Conservation (phyloP, 2,797 vertebrate genomes). For the Squalus acanthias region DNA sequence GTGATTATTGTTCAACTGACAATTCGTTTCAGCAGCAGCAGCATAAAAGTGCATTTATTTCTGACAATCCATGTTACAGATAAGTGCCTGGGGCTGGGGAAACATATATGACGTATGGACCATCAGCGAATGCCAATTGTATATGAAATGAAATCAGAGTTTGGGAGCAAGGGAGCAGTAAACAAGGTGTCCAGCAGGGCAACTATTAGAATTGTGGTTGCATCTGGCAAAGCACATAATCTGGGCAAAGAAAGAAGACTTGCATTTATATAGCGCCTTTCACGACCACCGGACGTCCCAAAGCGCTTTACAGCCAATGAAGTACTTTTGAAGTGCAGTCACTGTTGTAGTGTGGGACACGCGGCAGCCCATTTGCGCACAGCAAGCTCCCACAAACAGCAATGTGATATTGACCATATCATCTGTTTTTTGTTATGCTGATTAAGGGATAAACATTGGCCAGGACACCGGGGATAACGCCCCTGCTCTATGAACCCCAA, state of each 20-base stretch:
- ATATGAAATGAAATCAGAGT: neutral
- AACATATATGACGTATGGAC: neutral
- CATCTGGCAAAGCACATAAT: neutral
- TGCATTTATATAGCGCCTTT: too few species aligned
- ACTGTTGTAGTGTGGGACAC: too few species aligned
- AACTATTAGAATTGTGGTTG: neutral
- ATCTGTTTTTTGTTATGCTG: too few species aligned
- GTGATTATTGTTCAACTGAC: slow-evolving; percentile 6
- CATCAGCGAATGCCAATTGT: neutral
- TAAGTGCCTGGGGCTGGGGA: neutral
- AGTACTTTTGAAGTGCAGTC: too few species aligned
- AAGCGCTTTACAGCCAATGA: too few species aligned
- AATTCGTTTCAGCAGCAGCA: neutral
- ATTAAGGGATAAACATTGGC: too few species aligned
- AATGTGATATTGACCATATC: too few species aligned
- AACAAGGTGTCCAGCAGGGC: neutral
- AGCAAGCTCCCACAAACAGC: too few species aligned
- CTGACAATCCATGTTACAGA: neutral
- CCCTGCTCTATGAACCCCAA: neutral
- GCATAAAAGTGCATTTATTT: neutral
- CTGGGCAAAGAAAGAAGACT: neutral
- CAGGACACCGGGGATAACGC: too few species aligned
- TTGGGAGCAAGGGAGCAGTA: neutral
- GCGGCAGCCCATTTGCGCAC: too few species aligned
- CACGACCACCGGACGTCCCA: too few species aligned